Evolutionary conservation across 2,113 vertebrate species (phyloP).

Genomic region (Gallinago jamesoni): DNA sequence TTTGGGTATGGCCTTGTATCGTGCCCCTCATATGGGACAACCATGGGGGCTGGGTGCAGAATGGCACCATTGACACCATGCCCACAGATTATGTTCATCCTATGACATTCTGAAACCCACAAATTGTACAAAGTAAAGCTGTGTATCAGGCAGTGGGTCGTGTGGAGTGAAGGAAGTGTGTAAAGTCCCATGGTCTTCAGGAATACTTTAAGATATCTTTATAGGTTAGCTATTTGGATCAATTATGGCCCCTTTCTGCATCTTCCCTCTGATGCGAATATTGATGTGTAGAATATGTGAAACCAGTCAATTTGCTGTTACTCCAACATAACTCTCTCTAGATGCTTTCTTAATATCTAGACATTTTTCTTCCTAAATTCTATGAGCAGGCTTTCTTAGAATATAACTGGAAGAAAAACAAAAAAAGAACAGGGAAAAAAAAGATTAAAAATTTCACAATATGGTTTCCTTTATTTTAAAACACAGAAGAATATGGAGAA

Average conservation of each 20-base stretch:
- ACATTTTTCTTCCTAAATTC: not conserved
- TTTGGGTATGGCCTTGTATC: not conserved
- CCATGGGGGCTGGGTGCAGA: not conserved
- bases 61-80: not conserved
- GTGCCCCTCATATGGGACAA: not conserved
- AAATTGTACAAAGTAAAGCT: not conserved
- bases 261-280: not conserved
- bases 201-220: not conserved
- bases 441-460: not conserved
- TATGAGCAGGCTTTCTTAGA: not conserved
- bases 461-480: not conserved
- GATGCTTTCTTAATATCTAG: not conserved
- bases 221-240: not conserved
- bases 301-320: not conserved
- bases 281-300: not conserved
- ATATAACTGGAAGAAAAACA: not conserved
- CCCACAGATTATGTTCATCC: not conserved
- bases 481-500: not conserved
- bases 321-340: not conserved
- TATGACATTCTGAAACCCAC: not conserved
- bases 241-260: not conserved
- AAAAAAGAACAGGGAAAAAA: rapidly evolving
- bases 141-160: not conserved
- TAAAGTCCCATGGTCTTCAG: not conserved
- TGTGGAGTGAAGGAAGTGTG: not conserved